phyloP scores from a whole-genome alignment of 2,113 vertebrate genomes.

The Carollia perspicillata region DNA sequence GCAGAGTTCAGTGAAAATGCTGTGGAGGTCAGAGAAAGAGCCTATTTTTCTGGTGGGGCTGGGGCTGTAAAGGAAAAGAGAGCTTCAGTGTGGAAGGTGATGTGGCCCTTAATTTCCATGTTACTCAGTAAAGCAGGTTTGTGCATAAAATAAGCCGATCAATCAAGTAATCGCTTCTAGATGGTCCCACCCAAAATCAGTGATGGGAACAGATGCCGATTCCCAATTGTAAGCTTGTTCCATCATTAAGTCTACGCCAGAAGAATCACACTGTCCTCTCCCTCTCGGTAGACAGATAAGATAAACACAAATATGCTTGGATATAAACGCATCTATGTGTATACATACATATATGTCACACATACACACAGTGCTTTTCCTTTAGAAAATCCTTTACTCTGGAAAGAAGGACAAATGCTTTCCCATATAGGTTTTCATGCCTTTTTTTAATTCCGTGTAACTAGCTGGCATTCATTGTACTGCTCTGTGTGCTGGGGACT shows the following conservation, averaged over 20 bases:
- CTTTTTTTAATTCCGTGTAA: background rate
- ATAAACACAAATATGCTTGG: background rate
- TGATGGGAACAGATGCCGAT: background rate
- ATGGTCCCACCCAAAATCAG: background rate
- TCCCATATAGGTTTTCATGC: background rate
- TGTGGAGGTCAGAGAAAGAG: background rate
- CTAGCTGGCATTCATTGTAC: background rate
- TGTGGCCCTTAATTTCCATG: background rate
- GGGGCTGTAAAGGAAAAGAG: too few species aligned
- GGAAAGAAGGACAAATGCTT: conserved; percentile 1
- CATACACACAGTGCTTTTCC: background rate
- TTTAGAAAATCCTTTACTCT: background rate
- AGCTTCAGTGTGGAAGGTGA: background rate
- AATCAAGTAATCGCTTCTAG: background rate
- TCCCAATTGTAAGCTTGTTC: background rate
- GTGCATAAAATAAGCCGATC: background rate
- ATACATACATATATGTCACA: background rate
- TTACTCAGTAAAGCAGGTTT: background rate
- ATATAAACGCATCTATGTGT: background rate
- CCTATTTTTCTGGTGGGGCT: background rate
- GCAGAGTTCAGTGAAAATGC: background rate
- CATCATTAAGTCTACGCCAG: background rate
- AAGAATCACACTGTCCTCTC: background rate
- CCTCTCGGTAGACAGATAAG: background rate
- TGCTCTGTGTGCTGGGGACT: background rate